These are phyloP conservation scores for Odontomachus brunneus DNA, from an alignment of 1,140 invertebrate genomes.

Conservation along the genomic window DNA sequence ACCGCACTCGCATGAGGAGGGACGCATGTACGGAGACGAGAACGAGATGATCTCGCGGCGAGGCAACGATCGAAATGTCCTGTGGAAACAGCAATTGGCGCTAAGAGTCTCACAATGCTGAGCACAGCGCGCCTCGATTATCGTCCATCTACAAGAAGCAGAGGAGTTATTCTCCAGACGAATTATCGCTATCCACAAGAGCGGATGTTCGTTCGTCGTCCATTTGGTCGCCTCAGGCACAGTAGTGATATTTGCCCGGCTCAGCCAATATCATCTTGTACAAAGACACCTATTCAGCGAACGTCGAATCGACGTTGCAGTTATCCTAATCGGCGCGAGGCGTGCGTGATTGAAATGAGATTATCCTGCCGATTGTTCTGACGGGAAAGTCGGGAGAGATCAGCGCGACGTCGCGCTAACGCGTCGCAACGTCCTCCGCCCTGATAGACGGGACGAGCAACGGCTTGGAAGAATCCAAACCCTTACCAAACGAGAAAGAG, in stretches of 20 bases:
- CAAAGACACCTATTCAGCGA: conserved; percentile 36
- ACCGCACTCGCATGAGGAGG: conserved; percentile 7
- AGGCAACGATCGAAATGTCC: conserved; percentile 6
- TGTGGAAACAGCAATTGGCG: neutral
- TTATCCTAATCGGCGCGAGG: neutral
- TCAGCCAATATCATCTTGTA: neutral
- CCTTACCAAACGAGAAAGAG: no score
- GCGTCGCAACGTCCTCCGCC: conserved; percentile 21
- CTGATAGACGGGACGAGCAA: no score
- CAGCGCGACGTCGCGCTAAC: conserved; percentile 15
- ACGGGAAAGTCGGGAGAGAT: conserved; percentile 9
- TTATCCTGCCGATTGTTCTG: no score
- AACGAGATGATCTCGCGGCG: conserved; percentile 2
- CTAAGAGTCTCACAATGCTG: neutral
- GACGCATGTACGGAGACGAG: conserved; percentile 7
- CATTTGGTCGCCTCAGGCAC: neutral
- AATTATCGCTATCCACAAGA: no score
- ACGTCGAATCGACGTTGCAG: neutral
- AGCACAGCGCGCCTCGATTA: no score
- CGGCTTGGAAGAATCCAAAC: no score
- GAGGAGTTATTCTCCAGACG: no score
- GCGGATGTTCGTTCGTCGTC: neutral
- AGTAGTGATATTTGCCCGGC: no score
- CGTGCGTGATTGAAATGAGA: conserved; percentile 23
- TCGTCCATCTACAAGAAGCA: no score